A percentile compares a stretch with the other conserved stretches of the same genome.
phyloP scores from a whole-genome alignment of 2,113 vertebrate genomes.

The Phrynocephalus versicolor region DNA sequence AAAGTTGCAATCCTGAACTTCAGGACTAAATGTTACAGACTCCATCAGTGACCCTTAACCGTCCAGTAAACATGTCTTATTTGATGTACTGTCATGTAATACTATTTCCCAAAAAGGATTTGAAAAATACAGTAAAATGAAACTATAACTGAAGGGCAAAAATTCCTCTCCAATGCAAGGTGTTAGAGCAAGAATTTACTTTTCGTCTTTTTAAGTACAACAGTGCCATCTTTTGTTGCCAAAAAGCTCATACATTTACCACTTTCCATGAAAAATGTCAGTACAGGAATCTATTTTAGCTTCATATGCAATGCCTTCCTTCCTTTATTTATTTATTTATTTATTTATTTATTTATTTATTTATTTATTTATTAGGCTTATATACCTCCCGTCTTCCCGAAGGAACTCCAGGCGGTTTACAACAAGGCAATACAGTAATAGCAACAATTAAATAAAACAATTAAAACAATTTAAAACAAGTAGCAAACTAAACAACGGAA shows the following conservation, averaged over 20 bases:
- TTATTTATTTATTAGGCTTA: too few relatives aligned
- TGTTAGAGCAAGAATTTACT: background rate
- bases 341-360: too few relatives aligned
- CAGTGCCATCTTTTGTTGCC: slow-evolving; percentile 59
- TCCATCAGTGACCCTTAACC: background rate
- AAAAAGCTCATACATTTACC: background rate
- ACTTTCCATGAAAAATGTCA: background rate
- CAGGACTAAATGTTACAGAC: background rate
- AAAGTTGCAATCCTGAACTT: background rate
- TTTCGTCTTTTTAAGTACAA: slow-evolving; percentile 40
- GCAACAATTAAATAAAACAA: too few relatives aligned
- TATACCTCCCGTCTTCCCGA: too few relatives aligned
- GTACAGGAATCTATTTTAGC: rapidly evolving
- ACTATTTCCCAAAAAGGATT: background rate
- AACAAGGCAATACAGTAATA: too few relatives aligned
- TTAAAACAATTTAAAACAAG: too few relatives aligned
- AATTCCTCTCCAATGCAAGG: background rate
- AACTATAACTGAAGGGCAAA: background rate
- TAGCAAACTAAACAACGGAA: too few relatives aligned
- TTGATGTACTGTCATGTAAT: background rate
- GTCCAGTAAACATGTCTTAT: background rate
- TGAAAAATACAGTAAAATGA: background rate
- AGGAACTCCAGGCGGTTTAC: too few relatives aligned
- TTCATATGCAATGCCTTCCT: rapidly evolving
- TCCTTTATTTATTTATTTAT: too few relatives aligned